Evolutionary conservation across 2,888 invertebrate genomes (phyloP), one percentile per base, ranked within the genome.

Genomic region (Dolichomitus sp.): DNA sequence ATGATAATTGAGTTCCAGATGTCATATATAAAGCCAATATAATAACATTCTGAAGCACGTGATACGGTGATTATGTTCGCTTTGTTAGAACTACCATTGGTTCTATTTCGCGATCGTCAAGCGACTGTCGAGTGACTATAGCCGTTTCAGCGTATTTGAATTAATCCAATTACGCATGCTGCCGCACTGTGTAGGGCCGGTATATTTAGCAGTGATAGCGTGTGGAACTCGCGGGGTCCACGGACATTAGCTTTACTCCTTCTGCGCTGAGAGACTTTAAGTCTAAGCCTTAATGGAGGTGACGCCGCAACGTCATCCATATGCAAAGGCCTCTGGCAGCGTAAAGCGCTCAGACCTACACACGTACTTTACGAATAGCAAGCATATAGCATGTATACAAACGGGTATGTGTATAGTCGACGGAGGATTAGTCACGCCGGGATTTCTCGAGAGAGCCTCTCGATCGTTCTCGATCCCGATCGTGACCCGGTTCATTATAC

Each of bases 161-260:
- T 92, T 91, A 91, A 92, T 92, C 91, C 90, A 91, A 92, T 93
- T 90, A 90, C 87, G 88, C 89, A 88, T 89, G 87, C 88, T 85
- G 83, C 69, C 42, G 50, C 14, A 14, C 37, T 69, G 59, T 54
- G 45, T 40, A n/a, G 17, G 54, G 17, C 45, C 52, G 45, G 63
- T 57, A 57, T 69, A 68, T 63, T 59, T 68, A 40, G 68, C 68
- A 42, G 11, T 54, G 72, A 81, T 87, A 84, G 70, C 72, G 68
- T 69, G 79, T 76, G 74, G 76, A 69, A 70, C 87, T 84, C 85
- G 81, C 84, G 75, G 83, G 80, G 81, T 85, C 81, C 48, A 84
- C 73, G 81, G 78, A 88, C 88, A 88, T 91, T 90, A 88, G 87
- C 85, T 86, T 68, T 59, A 81, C 48, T 68, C 84, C 86, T 87